Conservation (phyloP, 2,797 vertebrate genomes). For the Cetoscarus ocellatus region DNA sequence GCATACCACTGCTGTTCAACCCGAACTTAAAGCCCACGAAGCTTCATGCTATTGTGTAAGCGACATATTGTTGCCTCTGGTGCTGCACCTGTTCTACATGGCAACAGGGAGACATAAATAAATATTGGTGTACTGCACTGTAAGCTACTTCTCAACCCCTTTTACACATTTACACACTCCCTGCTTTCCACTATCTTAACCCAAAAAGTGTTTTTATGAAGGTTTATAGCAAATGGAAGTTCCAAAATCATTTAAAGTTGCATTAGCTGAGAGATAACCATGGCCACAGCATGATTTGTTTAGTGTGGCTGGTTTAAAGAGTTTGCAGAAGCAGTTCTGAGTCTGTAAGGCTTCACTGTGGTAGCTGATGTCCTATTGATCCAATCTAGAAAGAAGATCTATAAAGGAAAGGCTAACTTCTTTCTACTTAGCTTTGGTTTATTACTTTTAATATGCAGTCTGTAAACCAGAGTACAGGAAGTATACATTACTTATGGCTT, state of each 20-base stretch:
- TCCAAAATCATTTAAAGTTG: conserved; percentile 36
- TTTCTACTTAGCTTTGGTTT: conserved; percentile 26
- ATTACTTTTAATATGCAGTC: conserved; percentile 2
- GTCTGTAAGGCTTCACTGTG: conserved; percentile 32
- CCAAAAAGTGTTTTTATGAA: conserved; percentile 15
- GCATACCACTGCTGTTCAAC: conserved; percentile 32
- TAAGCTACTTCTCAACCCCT: conserved; percentile 29
- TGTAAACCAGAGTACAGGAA: not conserved
- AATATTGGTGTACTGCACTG: conserved; percentile 48
- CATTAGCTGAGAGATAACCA: conserved; percentile 27
- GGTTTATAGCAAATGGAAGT: not conserved
- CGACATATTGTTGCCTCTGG: conserved; percentile 77
- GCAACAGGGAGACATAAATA: conserved; percentile 76
- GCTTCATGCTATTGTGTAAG: conserved; percentile 52
- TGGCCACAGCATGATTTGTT: conserved; percentile 56
- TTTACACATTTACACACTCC: conserved; percentile 8
- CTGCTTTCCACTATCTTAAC: not conserved
- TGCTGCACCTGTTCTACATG: conserved; percentile 81
- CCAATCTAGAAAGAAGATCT: conserved; percentile 34
- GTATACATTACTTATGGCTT: not conserved
- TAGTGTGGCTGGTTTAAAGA: conserved; percentile 28
- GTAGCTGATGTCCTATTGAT: conserved; percentile 59
- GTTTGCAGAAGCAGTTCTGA: conserved; percentile 36
- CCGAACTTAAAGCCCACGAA: conserved; percentile 32
- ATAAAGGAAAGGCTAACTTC: conserved; percentile 29